phyloP scores from a whole-genome alignment of 2,113 vertebrate species.

The Uria aalge region DNA sequence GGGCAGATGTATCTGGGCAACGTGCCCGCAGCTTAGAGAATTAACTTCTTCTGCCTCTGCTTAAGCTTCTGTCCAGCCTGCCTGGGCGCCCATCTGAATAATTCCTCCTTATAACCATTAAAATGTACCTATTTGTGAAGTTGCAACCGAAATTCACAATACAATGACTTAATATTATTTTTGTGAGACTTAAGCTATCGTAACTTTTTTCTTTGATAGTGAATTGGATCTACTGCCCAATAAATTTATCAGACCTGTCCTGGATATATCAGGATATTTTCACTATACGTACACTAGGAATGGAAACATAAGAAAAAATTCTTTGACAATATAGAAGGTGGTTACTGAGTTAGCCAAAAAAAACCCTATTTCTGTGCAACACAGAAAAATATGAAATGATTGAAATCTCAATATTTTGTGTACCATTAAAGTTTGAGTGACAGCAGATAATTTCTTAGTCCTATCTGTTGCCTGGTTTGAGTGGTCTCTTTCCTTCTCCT shows the following conservation, averaged over 20 bases:
- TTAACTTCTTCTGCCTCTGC: not conserved
- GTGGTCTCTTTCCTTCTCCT: not conserved
- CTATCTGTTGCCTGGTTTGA: not conserved
- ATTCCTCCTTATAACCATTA: not conserved
- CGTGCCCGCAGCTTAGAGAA: not conserved
- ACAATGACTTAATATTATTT: not conserved
- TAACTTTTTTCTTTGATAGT: not conserved
- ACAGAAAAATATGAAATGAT: not conserved
- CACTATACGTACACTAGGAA: not conserved
- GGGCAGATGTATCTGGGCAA: not conserved
- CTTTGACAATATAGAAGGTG: not conserved
- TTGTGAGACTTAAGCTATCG: not conserved
- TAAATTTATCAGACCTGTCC: not conserved
- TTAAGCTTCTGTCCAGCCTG: not conserved
- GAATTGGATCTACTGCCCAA: not conserved
- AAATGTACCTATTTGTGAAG: not conserved
- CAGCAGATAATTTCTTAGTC: not conserved
- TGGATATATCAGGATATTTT: not conserved
- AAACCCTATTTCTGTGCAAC: not conserved
- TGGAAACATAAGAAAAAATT: not conserved
- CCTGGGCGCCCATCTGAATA: not conserved
- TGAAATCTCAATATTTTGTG: not conserved
- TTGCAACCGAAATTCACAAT: rapidly evolving
- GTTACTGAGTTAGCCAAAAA: not conserved
- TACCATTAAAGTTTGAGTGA: not conserved